phyloP scores from a whole-genome alignment of 2,797 vertebrate genomes.

The Erethizon dorsatum region DNA sequence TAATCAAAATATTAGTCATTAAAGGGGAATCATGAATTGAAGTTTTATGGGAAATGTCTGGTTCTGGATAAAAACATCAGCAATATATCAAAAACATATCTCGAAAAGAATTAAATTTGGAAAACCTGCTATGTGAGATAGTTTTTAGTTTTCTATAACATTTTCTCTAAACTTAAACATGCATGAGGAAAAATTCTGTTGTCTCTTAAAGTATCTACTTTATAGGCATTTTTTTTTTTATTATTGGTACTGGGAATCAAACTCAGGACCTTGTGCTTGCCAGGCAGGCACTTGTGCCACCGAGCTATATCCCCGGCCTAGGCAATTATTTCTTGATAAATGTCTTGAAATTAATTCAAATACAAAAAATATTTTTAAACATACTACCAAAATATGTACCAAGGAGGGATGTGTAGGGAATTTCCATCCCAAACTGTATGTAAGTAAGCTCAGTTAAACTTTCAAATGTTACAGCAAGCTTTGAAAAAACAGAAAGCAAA shows the following conservation, averaged over 20 bases:
- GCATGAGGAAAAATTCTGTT: not conserved
- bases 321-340: slow-evolving; percentile 27
- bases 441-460: not conserved
- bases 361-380: slow-evolving; percentile 46
- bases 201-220: not conserved
- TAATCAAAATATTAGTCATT: not conserved
- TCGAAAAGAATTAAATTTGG: slow-evolving; percentile 42
- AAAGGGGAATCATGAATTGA: slow-evolving; percentile 36
- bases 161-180: slow-evolving; percentile 27
- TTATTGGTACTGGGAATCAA: no score
- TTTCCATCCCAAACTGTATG: not conserved
- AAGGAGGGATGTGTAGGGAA: not conserved
- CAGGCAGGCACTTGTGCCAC: no score
- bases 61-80: slow-evolving; percentile 35
- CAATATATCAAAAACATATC: slow-evolving; percentile 36
- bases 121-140: not conserved
- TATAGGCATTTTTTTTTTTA: not conserved
- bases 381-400: not conserved
- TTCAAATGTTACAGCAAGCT: not conserved
- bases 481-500: not conserved
- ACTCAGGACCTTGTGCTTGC: no score
- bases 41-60: not conserved
- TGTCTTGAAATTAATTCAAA: slow-evolving; percentile 35
- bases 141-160: not conserved
- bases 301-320: not conserved